Conservation (phyloP, 2,888 invertebrate species). For the Drosophila subsilvestris region DNA sequence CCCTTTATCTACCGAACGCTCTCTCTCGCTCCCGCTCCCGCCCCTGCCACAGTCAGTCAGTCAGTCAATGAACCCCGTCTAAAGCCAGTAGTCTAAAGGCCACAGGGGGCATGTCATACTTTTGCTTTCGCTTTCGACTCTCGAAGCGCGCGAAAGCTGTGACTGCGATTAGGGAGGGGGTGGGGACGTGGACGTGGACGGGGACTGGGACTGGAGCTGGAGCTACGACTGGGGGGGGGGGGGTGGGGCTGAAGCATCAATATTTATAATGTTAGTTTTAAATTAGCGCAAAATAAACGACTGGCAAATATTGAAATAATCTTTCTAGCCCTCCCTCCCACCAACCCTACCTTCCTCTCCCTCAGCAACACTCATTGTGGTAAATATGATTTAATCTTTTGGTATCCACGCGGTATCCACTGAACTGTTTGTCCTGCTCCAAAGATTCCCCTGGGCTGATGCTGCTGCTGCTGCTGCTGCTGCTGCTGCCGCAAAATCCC, state of each 20-base stretch:
- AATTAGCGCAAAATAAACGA: slow-evolving; percentile 74
- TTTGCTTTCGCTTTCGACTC: slow-evolving; percentile 62
- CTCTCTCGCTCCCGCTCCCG: no score
- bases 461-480: no score
- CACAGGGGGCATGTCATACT: slow-evolving; percentile 76
- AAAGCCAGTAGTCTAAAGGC: slow-evolving; percentile 45
- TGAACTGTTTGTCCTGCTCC: slow-evolving; percentile 2
- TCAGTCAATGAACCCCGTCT: slow-evolving; percentile 57
- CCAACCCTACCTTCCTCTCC: slow-evolving; percentile 6
- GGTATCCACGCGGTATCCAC: slow-evolving; percentile 9
- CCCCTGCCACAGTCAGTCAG: slow-evolving; percentile 11
- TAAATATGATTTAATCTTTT: slow-evolving; percentile 46
- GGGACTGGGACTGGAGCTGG: slow-evolving; percentile 32
- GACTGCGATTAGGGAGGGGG: slow-evolving; percentile 21
- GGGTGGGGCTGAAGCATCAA: slow-evolving; percentile 56
- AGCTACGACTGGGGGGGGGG: neutral
- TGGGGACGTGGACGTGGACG: neutral
- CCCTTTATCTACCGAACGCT: slow-evolving; percentile 16
- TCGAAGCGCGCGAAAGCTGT: neutral
- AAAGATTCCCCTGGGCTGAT: neutral
- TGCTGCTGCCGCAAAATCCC: slow-evolving; percentile 33
- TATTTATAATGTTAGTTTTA: slow-evolving; percentile 78
- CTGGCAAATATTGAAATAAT: slow-evolving; percentile 58
- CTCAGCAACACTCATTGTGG: slow-evolving; percentile 32
- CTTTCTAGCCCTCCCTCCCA: neutral